Evolutionary conservation across 2,888 invertebrate species (phyloP).

Genomic region (Macrostomum cliftonense): DNA sequence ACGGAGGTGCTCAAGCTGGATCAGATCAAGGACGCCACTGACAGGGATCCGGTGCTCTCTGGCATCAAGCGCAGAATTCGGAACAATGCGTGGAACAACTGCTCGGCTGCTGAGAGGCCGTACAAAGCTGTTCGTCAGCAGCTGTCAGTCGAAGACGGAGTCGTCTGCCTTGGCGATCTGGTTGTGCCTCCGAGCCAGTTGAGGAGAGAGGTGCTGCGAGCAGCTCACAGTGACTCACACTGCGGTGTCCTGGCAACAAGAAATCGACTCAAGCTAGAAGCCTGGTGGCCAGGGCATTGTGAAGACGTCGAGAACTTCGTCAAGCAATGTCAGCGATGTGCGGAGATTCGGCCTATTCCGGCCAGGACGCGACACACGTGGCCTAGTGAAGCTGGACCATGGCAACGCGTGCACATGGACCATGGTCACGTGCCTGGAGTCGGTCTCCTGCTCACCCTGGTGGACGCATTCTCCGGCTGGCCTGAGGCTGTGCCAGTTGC

Average conservation of each 20-base stretch:
- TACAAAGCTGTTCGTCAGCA: conserved; percentile 2
- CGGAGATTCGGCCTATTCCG: background rate
- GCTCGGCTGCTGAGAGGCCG: background rate
- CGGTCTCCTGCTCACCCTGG: conserved; percentile 2
- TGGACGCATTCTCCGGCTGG: conserved; percentile 3
- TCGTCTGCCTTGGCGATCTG: conserved; percentile 3
- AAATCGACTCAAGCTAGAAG: conserved; percentile 2
- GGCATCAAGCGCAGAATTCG: no score
- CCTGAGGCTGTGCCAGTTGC: conserved; percentile 3
- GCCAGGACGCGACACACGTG: conserved; percentile 1
- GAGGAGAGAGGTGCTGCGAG: background rate
- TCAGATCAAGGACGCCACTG: no score
- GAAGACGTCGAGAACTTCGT: background rate
- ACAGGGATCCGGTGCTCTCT: no score
- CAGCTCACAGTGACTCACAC: conserved; percentile 1
- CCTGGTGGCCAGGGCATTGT: conserved; percentile 3
- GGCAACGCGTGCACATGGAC: conserved; percentile 5
- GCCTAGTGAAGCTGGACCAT: background rate
- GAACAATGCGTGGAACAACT: no score
- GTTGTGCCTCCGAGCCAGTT: conserved; percentile 1
- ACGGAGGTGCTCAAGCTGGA: no score
- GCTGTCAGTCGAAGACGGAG: conserved; percentile 3
- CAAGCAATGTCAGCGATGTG: conserved; percentile 1
- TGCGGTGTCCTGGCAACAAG: background rate
- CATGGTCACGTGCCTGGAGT: conserved; percentile 3